These are phyloP conservation scores for Aquatica leii DNA, from an alignment of 2,888 invertebrate species.

Conservation along the genomic window DNA sequence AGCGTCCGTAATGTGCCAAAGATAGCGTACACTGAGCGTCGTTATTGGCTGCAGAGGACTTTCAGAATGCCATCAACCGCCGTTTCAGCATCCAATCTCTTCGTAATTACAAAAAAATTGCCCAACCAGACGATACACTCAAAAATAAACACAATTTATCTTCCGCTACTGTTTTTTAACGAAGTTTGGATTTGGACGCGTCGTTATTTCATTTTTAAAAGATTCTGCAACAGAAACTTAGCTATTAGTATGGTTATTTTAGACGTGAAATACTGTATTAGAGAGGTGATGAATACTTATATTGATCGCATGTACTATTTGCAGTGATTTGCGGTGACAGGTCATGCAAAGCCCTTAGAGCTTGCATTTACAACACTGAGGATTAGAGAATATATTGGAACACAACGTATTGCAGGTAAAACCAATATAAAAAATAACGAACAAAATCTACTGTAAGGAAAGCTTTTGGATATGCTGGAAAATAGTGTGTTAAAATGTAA, in stretches of 20 bases:
- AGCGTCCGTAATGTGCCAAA: conserved; percentile 31
- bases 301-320: conserved; percentile 23
- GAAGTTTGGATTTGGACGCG: conserved; percentile 5
- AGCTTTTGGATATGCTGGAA: conserved; percentile 13
- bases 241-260: conserved; percentile 20
- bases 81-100: conserved; percentile 48
- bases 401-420: conserved; percentile 18
- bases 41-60: conserved; percentile 51
- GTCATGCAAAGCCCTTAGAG: conserved; percentile 23
- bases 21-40: conserved; percentile 37
- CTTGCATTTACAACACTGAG: conserved; percentile 14
- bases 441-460: conserved; percentile 24
- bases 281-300: conserved; percentile 26
- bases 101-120: conserved; percentile 51
- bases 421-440: conserved; percentile 19
- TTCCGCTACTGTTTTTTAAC: conserved; percentile 31
- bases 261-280: conserved; percentile 23
- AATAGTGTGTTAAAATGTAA: conserved; percentile 29
- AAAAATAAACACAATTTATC: conserved; percentile 47
- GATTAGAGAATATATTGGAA: conserved; percentile 21
- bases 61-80: conserved; percentile 51
- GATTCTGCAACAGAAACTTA: conserved; percentile 18
- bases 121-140: conserved; percentile 42
- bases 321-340: conserved; percentile 24
- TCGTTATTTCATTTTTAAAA: conserved; percentile 14